Evolutionary conservation across 1,140 invertebrate genomes (phyloP).

Genomic region (Platorchestia sp.): DNA sequence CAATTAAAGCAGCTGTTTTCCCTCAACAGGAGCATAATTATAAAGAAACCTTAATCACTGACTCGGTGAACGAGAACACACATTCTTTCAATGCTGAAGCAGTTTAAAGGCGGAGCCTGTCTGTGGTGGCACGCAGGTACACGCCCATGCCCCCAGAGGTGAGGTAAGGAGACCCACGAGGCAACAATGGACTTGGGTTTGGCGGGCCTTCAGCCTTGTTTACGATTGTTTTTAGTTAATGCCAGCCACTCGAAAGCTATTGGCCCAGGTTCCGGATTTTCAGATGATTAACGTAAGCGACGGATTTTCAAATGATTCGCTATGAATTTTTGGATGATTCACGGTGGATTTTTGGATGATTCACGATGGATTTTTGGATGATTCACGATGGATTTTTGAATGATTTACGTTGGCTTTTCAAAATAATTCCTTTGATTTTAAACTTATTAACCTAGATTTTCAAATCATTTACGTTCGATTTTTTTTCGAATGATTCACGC

Average conservation of each 20-base stretch:
- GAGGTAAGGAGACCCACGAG: neutral
- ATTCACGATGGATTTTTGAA: no score
- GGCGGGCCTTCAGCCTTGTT: slow-evolving; percentile 38
- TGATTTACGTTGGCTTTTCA: no score
- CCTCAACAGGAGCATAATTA: neutral
- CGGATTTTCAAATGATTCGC: no score
- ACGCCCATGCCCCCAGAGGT: neutral
- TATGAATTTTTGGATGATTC: no score
- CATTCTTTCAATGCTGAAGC: neutral
- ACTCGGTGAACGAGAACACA: neutral
- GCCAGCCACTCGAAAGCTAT: slow-evolving; percentile 21
- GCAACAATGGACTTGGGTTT: slow-evolving; percentile 36
- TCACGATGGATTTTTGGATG: no score
- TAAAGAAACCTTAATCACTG: neutral
- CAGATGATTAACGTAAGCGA: no score
- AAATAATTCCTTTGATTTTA: no score
- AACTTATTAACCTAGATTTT: no score
- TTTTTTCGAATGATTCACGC: no score
- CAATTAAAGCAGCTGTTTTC: neutral
- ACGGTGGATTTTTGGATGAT: no score
- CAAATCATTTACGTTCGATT: no score
- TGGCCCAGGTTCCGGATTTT: slow-evolving; percentile 20
- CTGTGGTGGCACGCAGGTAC: neutral
- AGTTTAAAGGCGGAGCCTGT: neutral
- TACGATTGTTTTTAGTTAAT: slow-evolving; percentile 52